A percentile compares a stretch with the other conserved stretches of the same genome.
Conservation (phyloP, 2,888 invertebrate genomes). For the Imbricaverruca yamaguchii region DNA sequence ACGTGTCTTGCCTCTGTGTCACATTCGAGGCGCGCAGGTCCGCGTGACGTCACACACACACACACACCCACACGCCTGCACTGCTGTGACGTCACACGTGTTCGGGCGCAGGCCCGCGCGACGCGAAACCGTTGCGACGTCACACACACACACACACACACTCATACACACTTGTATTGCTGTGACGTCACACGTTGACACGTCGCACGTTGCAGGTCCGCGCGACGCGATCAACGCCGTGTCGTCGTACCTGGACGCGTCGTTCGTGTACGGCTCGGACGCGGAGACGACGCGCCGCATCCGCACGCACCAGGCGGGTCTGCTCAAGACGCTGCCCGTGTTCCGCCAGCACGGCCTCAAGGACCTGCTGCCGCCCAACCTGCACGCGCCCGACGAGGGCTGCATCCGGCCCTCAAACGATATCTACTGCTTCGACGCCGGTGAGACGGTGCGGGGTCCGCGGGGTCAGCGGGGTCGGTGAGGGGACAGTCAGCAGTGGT, state of each 20-base stretch:
- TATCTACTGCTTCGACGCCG: conserved; percentile 39
- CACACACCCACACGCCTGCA: too few relatives aligned
- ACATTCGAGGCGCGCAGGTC: too few relatives aligned
- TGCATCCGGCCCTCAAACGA: conserved; percentile 40
- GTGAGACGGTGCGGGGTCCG: conserved; percentile 38
- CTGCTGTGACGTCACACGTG: too few relatives aligned
- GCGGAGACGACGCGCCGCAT: conserved; percentile 27
- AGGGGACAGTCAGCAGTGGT: too few relatives aligned
- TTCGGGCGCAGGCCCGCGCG: too few relatives aligned
- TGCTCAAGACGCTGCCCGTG: conserved; percentile 43
- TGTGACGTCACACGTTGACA: too few relatives aligned
- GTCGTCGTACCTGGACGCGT: conserved; percentile 37
- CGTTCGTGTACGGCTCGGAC: conserved; percentile 38
- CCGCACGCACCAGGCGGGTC: conserved; percentile 35
- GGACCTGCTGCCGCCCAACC: conserved; percentile 44
- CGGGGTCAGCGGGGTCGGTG: too few relatives aligned
- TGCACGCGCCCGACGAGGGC: conserved; percentile 44
- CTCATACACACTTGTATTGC: too few relatives aligned
- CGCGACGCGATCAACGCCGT: conserved; percentile 37
- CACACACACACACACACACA: too few relatives aligned
- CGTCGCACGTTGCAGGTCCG: conserved; percentile 34
- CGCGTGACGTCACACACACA: too few relatives aligned
- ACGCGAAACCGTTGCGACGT: too few relatives aligned
- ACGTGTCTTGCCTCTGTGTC: too few relatives aligned
- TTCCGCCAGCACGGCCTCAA: conserved; percentile 42